Conservation (phyloP, 1,140 invertebrate genomes). For the Rhopalosiphum maidis region DNA sequence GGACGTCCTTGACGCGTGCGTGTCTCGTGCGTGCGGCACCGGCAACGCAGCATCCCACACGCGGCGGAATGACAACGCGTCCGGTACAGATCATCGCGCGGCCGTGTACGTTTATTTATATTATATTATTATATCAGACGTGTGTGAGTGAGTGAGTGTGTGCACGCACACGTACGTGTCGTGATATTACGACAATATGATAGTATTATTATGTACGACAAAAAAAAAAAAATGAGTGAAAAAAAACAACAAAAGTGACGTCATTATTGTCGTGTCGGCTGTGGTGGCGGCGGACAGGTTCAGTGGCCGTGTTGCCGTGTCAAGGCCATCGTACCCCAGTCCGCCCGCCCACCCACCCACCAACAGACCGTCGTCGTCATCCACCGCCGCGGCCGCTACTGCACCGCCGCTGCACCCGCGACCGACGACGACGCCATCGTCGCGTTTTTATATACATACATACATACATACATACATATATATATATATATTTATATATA, state of each 20-base stretch:
- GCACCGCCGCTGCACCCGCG: not conserved
- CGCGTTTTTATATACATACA: not conserved
- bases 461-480: not conserved
- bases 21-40: not conserved
- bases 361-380: not conserved
- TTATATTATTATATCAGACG: not conserved
- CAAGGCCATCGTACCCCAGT: slow-evolving; percentile 54
- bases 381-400: slow-evolving; percentile 1
- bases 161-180: not conserved
- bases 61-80: not conserved
- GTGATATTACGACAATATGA: not conserved
- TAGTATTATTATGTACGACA: not conserved
- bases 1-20: slow-evolving; percentile 1
- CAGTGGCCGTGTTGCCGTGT: slow-evolving; percentile 58
- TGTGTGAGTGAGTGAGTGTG: no score
- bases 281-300: slow-evolving; percentile 45
- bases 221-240: slow-evolving; percentile 30
- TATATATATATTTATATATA: not conserved
- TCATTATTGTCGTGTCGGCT: slow-evolving; percentile 43
- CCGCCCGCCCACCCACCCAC: not conserved
- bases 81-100: not conserved
- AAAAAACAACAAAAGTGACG: slow-evolving; percentile 55
- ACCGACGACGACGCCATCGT: not conserved
- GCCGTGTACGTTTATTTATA: slow-evolving; percentile 13
- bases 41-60: slow-evolving; percentile 43